These are phyloP conservation scores for Chondrosia reniformis DNA, from an alignment of 37 sponge, comb jelly and placozoan genomes.

Conservation along the genomic window DNA sequence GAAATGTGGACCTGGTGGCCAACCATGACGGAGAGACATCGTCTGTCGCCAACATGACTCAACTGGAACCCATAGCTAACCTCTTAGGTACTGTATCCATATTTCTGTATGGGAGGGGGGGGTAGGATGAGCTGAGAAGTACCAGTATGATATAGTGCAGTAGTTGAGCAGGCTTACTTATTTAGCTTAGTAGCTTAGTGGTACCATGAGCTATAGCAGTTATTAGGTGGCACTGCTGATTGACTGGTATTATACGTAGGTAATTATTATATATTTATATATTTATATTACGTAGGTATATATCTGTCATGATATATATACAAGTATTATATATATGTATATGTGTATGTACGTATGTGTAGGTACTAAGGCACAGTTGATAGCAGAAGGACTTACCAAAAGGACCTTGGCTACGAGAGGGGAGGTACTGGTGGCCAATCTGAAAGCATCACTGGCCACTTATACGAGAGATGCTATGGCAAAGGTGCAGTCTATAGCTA, in stretches of 20 bases:
- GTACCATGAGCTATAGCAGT: too few species aligned
- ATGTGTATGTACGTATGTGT: neutral
- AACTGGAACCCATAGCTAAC: slow-evolving; percentile 2
- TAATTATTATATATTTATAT: too few species aligned
- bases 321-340: neutral
- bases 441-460: slow-evolving; percentile 15
- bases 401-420: slow-evolving; percentile 32
- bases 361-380: slow-evolving; percentile 15
- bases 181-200: too few species aligned
- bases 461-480: slow-evolving; percentile 71
- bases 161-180: too few species aligned
- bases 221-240: too few species aligned
- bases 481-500: slow-evolving; percentile 56
- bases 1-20: slow-evolving; percentile 48
- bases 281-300: too few species aligned
- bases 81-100: slow-evolving; percentile 18
- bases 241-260: too few species aligned
- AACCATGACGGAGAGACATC: slow-evolving; percentile 43
- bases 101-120: neutral
- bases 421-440: slow-evolving; percentile 35
- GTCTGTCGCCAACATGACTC: slow-evolving; percentile 4
- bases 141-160: too few species aligned
- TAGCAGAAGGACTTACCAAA: slow-evolving; percentile 39
- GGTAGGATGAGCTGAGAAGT: neutral
- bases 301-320: neutral